Conservation (phyloP, 2,797 vertebrate genomes). For the Cyclura pinguis region DNA sequence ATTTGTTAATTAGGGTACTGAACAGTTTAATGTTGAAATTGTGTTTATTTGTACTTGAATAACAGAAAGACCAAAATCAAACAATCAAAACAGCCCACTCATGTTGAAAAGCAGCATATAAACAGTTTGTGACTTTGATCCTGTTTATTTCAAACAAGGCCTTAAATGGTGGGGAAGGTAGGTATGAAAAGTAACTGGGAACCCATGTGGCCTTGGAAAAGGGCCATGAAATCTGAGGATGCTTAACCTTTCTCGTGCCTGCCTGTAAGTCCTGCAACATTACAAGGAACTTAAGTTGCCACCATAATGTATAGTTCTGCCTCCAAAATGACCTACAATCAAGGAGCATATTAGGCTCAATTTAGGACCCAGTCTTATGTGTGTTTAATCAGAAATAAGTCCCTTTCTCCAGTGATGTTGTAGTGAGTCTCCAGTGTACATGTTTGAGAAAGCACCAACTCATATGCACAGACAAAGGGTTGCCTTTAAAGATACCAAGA, state of each 20-base stretch:
- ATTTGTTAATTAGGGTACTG: neutral
- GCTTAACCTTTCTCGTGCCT: neutral
- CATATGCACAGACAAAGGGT: neutral
- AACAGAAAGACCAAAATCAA: neutral
- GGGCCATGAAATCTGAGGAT: neutral
- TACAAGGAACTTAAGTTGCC: neutral
- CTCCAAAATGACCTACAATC: neutral
- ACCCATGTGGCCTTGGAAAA: neutral
- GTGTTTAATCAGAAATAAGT: conserved; percentile 1
- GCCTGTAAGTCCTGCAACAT: neutral
- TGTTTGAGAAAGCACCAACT: neutral
- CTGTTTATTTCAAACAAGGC: conserved; percentile 6
- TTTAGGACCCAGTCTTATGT: neutral
- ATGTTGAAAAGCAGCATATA: neutral
- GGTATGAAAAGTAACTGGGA: neutral
- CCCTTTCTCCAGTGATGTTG: neutral
- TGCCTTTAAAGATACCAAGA: neutral
- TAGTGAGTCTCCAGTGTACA: neutral
- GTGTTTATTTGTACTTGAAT: conserved; percentile 41
- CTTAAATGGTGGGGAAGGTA: neutral
- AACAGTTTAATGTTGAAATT: conserved; percentile 23
- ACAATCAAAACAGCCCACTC: neutral
- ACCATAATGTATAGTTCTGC: neutral
- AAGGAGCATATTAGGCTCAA: neutral
- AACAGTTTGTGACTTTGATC: conserved; percentile 1